Base-by-base conservation (phyloP, 2,113 vertebrate genomes). In the Mobula birostris region DNA sequence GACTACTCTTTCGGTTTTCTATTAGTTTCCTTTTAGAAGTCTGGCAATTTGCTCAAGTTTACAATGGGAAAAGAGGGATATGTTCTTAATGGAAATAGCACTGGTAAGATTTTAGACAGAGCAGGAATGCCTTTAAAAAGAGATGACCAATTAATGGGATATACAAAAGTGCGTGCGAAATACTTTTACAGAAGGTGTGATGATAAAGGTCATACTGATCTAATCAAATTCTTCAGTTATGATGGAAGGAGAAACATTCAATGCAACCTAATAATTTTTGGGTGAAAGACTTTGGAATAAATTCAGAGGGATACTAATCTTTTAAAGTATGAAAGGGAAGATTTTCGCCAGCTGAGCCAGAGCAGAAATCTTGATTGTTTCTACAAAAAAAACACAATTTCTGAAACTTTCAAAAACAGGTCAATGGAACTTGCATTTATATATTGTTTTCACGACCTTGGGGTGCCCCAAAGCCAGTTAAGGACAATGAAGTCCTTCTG, bases 321-420 rank as follows among this genome's bases (percentile, higher is more conserved):
- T 90, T 32, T 63, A 32, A 90, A 90, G 29, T 5, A 88, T 24
- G 24, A 83, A 48, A 56, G 5, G 5, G 40, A n/a, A n/a, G 29
- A 63, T 12, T 63, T 63, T 88, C 12, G 61, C 58, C 32, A 7
- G 7, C 61, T 58, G 21, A 29, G 58, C n/a, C 24, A 27, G 48
- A 85, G 82, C 48, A 66, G 61, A 32, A n/a, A 15, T 32, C 61
- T 90, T 90, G 85, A 90, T 66, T 90, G 85, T 79, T 79, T 79
- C 8, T 66, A 66, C 14, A 88, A 6, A 11, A 36, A 12, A 68
- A 66, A 68, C n/a, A 12, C 27, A 66, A 90, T 32, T 6, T 32
- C 29, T 36, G n/a, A 66, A 66, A 87, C 21, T 83, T 36, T 82
- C 79, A 61, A 12, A 66, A 15, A 17, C 24, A n/a, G 58, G 14